phyloP scores from a whole-genome alignment of 2,797 vertebrate genomes.

The Protosalanx chinensis region DNA sequence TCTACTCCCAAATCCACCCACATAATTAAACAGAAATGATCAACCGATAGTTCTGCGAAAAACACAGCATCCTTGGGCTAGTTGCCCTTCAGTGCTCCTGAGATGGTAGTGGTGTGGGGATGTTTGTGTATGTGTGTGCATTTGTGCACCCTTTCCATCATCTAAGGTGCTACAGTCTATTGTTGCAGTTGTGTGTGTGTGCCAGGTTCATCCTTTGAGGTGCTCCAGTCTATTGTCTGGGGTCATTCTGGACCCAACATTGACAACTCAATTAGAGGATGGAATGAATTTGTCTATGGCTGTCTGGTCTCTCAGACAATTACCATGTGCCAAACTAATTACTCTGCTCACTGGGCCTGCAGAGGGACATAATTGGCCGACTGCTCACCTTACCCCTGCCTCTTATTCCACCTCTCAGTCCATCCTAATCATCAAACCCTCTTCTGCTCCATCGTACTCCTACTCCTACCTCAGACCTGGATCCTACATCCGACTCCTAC shows the following conservation, averaged over 20 bases:
- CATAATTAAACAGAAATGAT: slow-evolving; percentile 82
- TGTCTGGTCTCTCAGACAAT: not conserved
- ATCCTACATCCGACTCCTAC: not conserved
- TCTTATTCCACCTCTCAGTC: not conserved
- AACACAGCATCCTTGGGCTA: slow-evolving; percentile 58
- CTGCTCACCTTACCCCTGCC: not conserved
- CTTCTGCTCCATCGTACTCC: not conserved
- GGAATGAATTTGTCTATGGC: slow-evolving; percentile 15
- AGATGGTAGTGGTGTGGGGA: slow-evolving; percentile 18
- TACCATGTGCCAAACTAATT: slow-evolving; percentile 1
- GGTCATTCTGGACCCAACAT: slow-evolving; percentile 27
- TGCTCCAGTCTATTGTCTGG: slow-evolving; percentile 14
- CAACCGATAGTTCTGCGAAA: slow-evolving; percentile 77
- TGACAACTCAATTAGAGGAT: slow-evolving; percentile 26
- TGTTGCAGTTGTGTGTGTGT: not conserved
- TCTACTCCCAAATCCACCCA: slow-evolving; percentile 79
- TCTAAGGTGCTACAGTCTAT: too few species aligned
- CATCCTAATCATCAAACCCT: not conserved
- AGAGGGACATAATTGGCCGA: not conserved
- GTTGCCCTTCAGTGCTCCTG: slow-evolving; percentile 77
- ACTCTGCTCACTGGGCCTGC: not conserved
- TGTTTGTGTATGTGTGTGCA: not conserved
- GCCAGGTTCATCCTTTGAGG: slow-evolving; percentile 20
- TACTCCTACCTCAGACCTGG: not conserved
- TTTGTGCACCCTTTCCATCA: not conserved